A percentile compares a stretch with the other conserved stretches of the same genome.
Evolutionary conservation across 2,888 invertebrate species (phyloP).

Genomic region (Drosophila macrospina): DNA sequence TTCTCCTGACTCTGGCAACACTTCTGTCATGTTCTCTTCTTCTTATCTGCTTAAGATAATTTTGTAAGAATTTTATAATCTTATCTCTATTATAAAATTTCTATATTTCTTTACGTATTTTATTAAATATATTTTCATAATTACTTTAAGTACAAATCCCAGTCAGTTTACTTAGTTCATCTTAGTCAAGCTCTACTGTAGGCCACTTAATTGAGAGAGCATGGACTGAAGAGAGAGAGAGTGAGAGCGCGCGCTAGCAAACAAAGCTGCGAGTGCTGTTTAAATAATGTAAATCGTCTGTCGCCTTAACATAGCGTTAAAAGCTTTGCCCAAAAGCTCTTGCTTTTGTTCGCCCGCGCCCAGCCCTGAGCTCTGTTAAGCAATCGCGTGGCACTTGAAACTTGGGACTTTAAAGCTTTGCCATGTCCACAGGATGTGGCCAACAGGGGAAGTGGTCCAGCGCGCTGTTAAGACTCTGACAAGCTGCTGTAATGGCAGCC

Average conservation of each 20-base stretch:
- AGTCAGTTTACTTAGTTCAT: background rate
- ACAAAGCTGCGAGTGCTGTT: constrained; percentile 64
- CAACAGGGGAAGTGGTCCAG: constrained; percentile 20
- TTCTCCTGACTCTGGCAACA: too few relatives aligned
- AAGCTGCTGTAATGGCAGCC: constrained; percentile 59
- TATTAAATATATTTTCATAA: background rate
- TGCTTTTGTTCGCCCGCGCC: constrained; percentile 40
- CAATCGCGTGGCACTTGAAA: constrained; percentile 37
- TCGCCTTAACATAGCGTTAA: constrained; percentile 69
- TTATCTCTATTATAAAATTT: too few relatives aligned
- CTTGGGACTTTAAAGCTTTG: constrained; percentile 71
- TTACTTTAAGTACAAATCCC: too few relatives aligned
- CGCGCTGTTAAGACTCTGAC: constrained; percentile 61
- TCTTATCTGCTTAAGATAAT: too few relatives aligned
- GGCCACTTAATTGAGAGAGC: constrained; percentile 11
- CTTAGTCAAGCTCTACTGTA: constrained; percentile 54
- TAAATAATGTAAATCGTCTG: constrained; percentile 73
- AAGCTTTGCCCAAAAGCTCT: constrained; percentile 66
- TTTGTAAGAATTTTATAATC: too few relatives aligned
- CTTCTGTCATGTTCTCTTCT: too few relatives aligned
- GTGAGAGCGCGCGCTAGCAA: constrained; percentile 35
- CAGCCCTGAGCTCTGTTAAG: constrained; percentile 61
- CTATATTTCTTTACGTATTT: too few relatives aligned
- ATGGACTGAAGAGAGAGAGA: background rate
- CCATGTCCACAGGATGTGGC: constrained; percentile 74